These are phyloP conservation scores for Lampropteryx suffumata DNA, from an alignment of 2,888 invertebrate genomes.

Conservation along the genomic window DNA sequence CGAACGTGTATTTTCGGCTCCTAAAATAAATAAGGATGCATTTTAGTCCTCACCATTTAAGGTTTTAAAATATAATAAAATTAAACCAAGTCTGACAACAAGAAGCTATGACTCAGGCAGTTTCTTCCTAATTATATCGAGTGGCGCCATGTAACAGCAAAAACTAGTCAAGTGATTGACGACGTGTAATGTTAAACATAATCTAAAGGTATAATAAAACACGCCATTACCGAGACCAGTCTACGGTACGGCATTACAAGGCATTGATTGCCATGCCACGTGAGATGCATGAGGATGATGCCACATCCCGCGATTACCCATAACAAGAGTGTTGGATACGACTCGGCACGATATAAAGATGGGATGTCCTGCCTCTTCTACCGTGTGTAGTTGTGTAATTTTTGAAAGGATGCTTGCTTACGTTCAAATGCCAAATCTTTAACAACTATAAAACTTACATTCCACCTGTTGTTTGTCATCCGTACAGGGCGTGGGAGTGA, in stretches of 20 bases:
- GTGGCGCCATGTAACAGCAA: slow-evolving; percentile 47
- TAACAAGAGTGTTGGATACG: slow-evolving; percentile 27
- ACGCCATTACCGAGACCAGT: slow-evolving; percentile 41
- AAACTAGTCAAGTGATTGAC: slow-evolving; percentile 53
- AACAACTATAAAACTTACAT: slow-evolving; percentile 25
- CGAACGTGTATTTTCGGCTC: too few relatives aligned
- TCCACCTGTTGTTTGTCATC: slow-evolving; percentile 45
- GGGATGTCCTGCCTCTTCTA: slow-evolving; percentile 37
- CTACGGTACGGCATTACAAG: slow-evolving; percentile 29
- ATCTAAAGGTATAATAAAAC: slow-evolving; percentile 55
- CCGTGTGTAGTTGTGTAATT: slow-evolving; percentile 28
- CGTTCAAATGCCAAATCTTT: slow-evolving; percentile 15
- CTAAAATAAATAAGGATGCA: too few relatives aligned
- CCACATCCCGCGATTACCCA: slow-evolving; percentile 35
- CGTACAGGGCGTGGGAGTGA: slow-evolving; percentile 43
- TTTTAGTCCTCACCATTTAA: too few relatives aligned
- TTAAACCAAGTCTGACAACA: too few relatives aligned
- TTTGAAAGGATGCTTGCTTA: slow-evolving; percentile 20
- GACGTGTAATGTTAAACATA: slow-evolving; percentile 45
- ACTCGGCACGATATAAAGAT: slow-evolving; percentile 37
- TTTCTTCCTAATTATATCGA: slow-evolving; percentile 44
- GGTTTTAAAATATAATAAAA: too few relatives aligned
- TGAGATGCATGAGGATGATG: slow-evolving; percentile 36
- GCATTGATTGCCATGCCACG: slow-evolving; percentile 38
- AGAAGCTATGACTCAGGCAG: slow-evolving; percentile 24